Evolutionary conservation across 1,140 invertebrate genomes (phyloP), one percentile per base, ranked within the genome.

Genomic region (Schlechtendalia chinensis): DNA sequence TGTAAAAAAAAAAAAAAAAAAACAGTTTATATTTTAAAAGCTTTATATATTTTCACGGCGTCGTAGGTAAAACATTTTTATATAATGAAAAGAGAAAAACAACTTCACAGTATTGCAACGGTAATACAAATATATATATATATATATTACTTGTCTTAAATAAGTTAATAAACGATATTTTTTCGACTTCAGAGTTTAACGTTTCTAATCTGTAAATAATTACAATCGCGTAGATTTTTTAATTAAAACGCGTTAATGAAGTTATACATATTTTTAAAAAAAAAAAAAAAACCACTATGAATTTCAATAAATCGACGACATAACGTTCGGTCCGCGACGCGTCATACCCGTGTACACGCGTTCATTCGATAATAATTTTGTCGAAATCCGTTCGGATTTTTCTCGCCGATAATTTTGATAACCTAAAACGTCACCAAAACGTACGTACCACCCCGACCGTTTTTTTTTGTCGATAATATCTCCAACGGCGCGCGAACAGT

Each of bases 1-100:
- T 45, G n/a, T 14, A 14, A 24, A 47, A 24, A 67, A 45, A 69
- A 69, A 50, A 17, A n/a, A 47, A 47, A 24, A 67, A 45, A 69
- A 69, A 50, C 29, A n/a, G 22, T n/a, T 69, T 69, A 47, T 69
- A 69, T 69, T 69, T 67, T 69, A 69, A 69, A 32, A 69, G 65
- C 65, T 69, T 69, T 69, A 39, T 45, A 67, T 50, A 50, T 69
- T 45, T 69, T 69, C 63, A 45, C 32, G 39, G 14, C 22, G n/a
- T 59, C 24, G 22, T 69, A 47, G n/a, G 39, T 69, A 47, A 47
- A 24, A 69, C n/a, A 47, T 47, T 69, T 69, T 45, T 69, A 69
- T 39, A 69, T 69, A 69, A 69, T 69, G 65, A 69, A 69, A 69
- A 47, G n/a, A 47, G 10, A 59, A 12, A n/a, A 39, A 69, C 67